Conservation (phyloP, 2,888 invertebrate genomes). For the Syrista parreyssii region DNA sequence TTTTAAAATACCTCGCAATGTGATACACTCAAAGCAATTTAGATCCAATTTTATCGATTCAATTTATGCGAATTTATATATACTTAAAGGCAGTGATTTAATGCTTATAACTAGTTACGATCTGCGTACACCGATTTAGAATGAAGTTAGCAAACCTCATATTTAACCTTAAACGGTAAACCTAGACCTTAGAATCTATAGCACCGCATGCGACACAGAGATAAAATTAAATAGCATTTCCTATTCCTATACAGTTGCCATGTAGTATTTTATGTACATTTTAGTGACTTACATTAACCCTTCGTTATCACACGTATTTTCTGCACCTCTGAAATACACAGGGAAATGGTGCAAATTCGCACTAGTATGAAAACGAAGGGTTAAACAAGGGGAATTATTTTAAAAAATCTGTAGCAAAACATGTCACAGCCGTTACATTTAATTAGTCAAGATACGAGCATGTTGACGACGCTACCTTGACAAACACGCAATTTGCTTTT, state of each 20-base stretch:
- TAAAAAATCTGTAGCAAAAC: background rate
- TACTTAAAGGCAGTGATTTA: background rate
- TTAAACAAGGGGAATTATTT: no score
- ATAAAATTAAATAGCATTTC: background rate
- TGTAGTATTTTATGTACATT: background rate
- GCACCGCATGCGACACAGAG: no score
- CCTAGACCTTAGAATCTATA: background rate
- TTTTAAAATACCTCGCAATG: background rate
- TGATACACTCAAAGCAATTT: background rate
- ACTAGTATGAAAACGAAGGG: no score
- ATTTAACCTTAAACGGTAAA: background rate
- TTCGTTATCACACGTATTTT: no score
- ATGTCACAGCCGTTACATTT: background rate
- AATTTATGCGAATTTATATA: background rate
- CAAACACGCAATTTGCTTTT: background rate
- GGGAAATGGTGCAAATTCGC: no score
- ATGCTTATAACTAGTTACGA: background rate
- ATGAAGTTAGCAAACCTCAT: background rate
- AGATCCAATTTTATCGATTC: background rate
- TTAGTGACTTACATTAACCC: background rate
- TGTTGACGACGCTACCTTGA: background rate
- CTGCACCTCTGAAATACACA: no score
- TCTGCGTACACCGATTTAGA: background rate
- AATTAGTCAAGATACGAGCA: background rate
- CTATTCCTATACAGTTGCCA: background rate